These are phyloP conservation scores for Solenodon paradoxus DNA, from an alignment of 2,113 vertebrate genomes.

Conservation along the genomic window DNA sequence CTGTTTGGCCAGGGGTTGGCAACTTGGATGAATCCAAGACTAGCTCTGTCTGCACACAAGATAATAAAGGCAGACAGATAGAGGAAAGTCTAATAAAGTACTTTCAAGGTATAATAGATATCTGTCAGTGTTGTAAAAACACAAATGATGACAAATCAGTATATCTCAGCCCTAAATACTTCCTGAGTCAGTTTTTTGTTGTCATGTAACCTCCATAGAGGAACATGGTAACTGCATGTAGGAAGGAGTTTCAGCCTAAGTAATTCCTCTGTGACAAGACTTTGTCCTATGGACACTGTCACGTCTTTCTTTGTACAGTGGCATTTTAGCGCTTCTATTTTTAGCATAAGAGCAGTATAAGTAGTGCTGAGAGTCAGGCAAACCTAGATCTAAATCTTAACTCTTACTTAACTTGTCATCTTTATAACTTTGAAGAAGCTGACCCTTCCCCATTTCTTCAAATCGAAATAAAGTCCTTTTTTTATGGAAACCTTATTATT, in stretches of 20 bases:
- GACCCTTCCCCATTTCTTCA: not conserved
- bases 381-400: not conserved
- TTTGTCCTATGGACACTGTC: rapidly evolving
- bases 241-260: not conserved
- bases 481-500: not conserved
- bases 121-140: not conserved
- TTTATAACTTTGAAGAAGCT: not conserved
- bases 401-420: not conserved
- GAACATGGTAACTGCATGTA: not conserved
- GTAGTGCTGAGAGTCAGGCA: not conserved
- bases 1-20: not conserved
- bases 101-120: not conserved
- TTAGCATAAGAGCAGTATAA: not conserved
- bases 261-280: not conserved
- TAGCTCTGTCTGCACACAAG: not conserved
- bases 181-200: not conserved
- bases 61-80: not conserved
- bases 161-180: not conserved
- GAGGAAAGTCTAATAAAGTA: not conserved
- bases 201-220: not conserved
- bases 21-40: not conserved
- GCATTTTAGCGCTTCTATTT: not conserved
- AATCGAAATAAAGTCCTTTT: not conserved
- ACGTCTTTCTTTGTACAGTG: not conserved
- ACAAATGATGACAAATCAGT: not conserved